Conservation (phyloP, 2,113 vertebrate genomes). For the Dryoscopus gambensis region DNA sequence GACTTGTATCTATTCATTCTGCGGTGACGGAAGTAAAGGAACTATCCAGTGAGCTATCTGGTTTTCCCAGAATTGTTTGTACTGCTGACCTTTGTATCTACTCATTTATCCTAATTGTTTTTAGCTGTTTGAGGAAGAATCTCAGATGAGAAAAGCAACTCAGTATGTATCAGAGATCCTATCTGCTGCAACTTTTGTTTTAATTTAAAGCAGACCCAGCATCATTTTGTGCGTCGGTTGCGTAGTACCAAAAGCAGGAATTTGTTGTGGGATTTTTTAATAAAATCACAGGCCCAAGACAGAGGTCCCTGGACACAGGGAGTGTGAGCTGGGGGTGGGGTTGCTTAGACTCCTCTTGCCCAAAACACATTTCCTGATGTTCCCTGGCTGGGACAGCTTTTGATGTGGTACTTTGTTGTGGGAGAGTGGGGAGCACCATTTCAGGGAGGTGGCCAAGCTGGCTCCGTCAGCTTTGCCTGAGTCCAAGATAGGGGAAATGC, state of each 20-base stretch:
- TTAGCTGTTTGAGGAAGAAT: conserved; percentile 61
- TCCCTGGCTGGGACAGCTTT: conserved; percentile 21
- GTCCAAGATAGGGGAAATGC: conserved; percentile 31
- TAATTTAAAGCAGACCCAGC: conserved; percentile 53
- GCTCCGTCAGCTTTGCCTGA: background rate
- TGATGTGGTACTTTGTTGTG: conserved; percentile 55
- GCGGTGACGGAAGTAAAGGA: conserved; percentile 60
- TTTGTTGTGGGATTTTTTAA: conserved; percentile 57
- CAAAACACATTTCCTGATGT: conserved; percentile 40
- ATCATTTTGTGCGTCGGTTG: background rate
- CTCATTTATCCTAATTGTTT: conserved; percentile 66
- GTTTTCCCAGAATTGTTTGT: conserved; percentile 67
- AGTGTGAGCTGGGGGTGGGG: conserved; percentile 48
- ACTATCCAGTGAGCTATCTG: conserved; percentile 64
- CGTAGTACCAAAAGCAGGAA: conserved; percentile 23
- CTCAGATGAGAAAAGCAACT: conserved; percentile 63
- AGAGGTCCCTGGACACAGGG: conserved; percentile 28
- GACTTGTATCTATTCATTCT: conserved; percentile 65
- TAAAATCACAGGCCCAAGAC: background rate
- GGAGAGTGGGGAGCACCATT: conserved; percentile 42
- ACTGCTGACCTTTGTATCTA: conserved; percentile 62
- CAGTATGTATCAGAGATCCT: conserved; percentile 55
- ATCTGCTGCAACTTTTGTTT: conserved; percentile 55
- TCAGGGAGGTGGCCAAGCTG: conserved; percentile 41
- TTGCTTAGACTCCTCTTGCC: conserved; percentile 7